Percentiles rank a stretch among this genome's conserved stretches.
These are phyloP conservation scores for Hypselothyrea guttata DNA, from an alignment of 2,888 invertebrate species.

Conservation along the genomic window DNA sequence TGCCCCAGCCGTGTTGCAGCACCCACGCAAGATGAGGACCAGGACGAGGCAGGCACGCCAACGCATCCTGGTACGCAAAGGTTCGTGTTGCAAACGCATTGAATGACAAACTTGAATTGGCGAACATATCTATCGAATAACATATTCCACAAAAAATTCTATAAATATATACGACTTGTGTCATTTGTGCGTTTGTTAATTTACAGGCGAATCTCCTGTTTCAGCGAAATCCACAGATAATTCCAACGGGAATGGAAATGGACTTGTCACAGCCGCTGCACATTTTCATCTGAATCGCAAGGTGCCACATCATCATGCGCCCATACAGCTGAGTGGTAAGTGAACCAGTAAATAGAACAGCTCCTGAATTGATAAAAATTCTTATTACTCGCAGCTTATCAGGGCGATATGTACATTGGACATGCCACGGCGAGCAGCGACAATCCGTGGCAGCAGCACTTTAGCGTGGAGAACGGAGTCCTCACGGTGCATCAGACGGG, in stretches of 20 bases:
- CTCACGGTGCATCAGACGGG: slow-evolving; percentile 88
- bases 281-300: slow-evolving; percentile 79
- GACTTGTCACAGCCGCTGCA: slow-evolving; percentile 61
- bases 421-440: slow-evolving; percentile 84
- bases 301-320: slow-evolving; percentile 62
- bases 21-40: slow-evolving; percentile 16
- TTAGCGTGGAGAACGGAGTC: slow-evolving; percentile 85
- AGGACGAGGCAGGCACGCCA: slow-evolving; percentile 40
- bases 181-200: slow-evolving; percentile 51
- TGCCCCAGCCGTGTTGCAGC: slow-evolving; percentile 13
- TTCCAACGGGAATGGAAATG: background rate
- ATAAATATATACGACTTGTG: slow-evolving; percentile 11
- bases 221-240: slow-evolving; percentile 72
- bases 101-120: slow-evolving; percentile 44
- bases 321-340: slow-evolving; percentile 57
- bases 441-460: slow-evolving; percentile 85
- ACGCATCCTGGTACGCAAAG: slow-evolving; percentile 57
- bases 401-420: slow-evolving; percentile 80
- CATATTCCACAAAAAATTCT: slow-evolving; percentile 14
- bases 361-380: background rate
- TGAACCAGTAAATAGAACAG: background rate
- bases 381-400: slow-evolving; percentile 48
- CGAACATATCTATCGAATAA: slow-evolving; percentile 17
- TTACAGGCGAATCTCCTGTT: slow-evolving; percentile 78
- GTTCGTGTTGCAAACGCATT: slow-evolving; percentile 30